Percentiles rank a stretch among this genome's conserved stretches.
Evolutionary conservation across 1,140 invertebrate genomes (phyloP).

Genomic region (Zaprionus lachaisei): DNA sequence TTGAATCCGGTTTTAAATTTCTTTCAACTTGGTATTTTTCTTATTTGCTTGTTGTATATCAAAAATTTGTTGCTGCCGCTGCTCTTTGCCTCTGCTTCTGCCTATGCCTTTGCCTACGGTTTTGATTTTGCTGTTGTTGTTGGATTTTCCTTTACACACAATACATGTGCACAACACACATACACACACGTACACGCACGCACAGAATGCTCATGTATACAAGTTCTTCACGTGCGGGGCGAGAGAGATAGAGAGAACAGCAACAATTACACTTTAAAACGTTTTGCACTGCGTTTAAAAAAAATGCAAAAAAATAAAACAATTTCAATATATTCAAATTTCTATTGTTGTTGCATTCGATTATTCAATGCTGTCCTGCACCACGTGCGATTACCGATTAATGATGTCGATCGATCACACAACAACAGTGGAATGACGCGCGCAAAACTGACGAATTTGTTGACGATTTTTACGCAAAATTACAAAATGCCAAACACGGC

Average conservation of each 20-base stretch:
- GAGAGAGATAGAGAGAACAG: background rate
- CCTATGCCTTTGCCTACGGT: constrained; percentile 6
- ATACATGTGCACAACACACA: constrained; percentile 8
- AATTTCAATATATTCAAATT: constrained; percentile 1
- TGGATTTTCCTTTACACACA: constrained; percentile 38
- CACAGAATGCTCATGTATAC: background rate
- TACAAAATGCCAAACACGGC: constrained; percentile 31
- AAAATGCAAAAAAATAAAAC: constrained; percentile 20
- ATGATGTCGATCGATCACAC: background rate
- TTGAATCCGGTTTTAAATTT: constrained; percentile 78
- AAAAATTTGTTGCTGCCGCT: constrained; percentile 40
- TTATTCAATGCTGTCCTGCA: background rate
- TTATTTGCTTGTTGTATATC: constrained; percentile 45
- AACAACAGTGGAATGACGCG: constrained; percentile 32
- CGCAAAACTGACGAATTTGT: constrained; percentile 30
- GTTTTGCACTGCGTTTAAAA: constrained; percentile 19
- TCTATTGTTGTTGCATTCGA: background rate
- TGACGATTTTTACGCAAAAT: constrained; percentile 44
- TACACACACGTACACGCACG: background rate
- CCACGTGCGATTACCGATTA: background rate
- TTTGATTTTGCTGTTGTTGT: constrained; percentile 20
- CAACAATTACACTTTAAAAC: constrained; percentile 42
- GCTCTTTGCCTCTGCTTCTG: constrained; percentile 1
- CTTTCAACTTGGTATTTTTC: constrained; percentile 71
- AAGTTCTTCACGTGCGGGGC: background rate